Evolutionary conservation across 2,888 invertebrate genomes (phyloP), one percentile per base, ranked within the genome.

Genomic region (Lacanobia wlatinum): DNA sequence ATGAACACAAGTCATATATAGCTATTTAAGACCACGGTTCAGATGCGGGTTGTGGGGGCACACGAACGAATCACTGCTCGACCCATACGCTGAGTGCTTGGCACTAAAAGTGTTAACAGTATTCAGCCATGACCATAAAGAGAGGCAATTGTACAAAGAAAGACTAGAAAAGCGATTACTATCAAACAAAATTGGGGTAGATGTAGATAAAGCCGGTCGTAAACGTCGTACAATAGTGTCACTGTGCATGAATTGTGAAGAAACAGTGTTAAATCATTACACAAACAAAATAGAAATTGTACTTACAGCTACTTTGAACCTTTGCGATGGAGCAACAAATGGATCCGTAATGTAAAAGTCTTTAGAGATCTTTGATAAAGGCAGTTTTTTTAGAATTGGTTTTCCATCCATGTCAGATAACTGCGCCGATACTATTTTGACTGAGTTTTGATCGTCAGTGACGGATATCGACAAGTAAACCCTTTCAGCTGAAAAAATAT

Each of bases 241-340:
- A 46, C 10, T 46, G 46, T 46, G n/a, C n/a, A n/a, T n/a, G 5
- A 46, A 46, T 52, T 12, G 14, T 8, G 16, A 53, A 3, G 12
- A 53, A 23, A 53, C 23, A 14, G 5, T 21, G 2, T 5, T 7
- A 4, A 7, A 53, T n/a, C n/a, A n/a, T n/a, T n/a, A n/a, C 23
- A 23, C 10, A 53, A 18, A 55, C 6, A 77, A 53, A 77, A 53
- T 38, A 53, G 16, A 21, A 34, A 69, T 3, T 38, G 14, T 53
- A 85, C 85, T 79, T 76, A 87, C 85, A 1, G 68, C 76, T 40
- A 85, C 65, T 87, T 82, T 87, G 34, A 87, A 87, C 48, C 34
- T 81, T 50, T 76, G 10, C 9, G 84, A 77, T 23, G 87, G 85
- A 38, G 82, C 73, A 16, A 55, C 52, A 60, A 85, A 85, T 8